Evolutionary conservation across 2,113 vertebrate genomes (phyloP), one percentile per base, ranked within the genome.

Genomic region (Lutjanus erythropterus): DNA sequence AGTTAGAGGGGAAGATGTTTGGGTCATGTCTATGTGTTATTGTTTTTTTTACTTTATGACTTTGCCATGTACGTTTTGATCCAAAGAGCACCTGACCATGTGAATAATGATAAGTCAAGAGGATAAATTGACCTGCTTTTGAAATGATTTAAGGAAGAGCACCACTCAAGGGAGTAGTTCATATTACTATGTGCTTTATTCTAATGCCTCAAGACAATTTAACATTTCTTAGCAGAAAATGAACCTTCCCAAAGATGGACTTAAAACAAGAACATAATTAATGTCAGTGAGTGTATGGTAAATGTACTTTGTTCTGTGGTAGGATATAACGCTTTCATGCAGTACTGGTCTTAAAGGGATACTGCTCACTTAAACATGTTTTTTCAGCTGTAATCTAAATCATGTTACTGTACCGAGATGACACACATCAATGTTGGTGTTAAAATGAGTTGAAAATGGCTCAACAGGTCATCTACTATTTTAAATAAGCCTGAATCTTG

Each of bases 1-100:
- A 71, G 62, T 73, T 47, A 41, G 25, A 76, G 19, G n/a, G 58
- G 59, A 47, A 75, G 77, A 75, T 70, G 78, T 89, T 81, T 77
- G 35, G 52, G 47, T 72, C 56, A n/a, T 53, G 72, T 78, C 46
- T 46, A 16, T 55, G n/a, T 25, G 25, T 68, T 31, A 6, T 61
- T 66, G 21, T 11, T 31, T 15, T 62, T 79, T 41, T 9, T 23
- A 67, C 42, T 71, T 74, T 41, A 81, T 78, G 58, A 84, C 73
- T 88, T 75, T 65, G 21, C 61, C 68, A 53, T 79, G 69, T 42
- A 66, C 8, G 2, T 71, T 78, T 53, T 84, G n/a, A 62, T 73
- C 25, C 74, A 81, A 52, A 71, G 21, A 82, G 47, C 72, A 85
- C 55, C 62, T 74, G 72, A 81, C 10, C 9, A n/a, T 58, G 50